phyloP scores from a whole-genome alignment of 2,113 vertebrate species.

The Procapra przewalskii region DNA sequence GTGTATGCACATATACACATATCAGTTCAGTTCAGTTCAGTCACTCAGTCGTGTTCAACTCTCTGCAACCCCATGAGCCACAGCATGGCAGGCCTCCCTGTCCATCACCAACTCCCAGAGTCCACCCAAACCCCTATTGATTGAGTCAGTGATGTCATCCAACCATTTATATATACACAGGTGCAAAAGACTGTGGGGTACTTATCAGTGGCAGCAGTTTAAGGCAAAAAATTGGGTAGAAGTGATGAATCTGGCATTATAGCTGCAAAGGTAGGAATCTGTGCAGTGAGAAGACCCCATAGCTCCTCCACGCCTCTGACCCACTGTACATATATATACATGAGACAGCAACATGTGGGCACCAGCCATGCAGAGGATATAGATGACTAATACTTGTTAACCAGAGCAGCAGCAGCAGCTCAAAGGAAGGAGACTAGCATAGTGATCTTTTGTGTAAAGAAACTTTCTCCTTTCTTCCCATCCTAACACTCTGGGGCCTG shows the following conservation, averaged over 20 bases:
- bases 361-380: background rate
- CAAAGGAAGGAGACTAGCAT: background rate
- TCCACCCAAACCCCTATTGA: background rate
- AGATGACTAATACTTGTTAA: background rate
- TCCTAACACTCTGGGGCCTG: background rate
- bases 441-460: background rate
- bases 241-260: background rate
- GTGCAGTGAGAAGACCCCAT: background rate
- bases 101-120: background rate
- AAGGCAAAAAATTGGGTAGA: background rate
- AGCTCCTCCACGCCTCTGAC: background rate
- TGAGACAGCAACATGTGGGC: background rate
- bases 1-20: background rate
- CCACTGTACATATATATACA: background rate
- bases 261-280: background rate
- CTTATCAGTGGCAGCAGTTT: background rate
- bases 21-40: background rate
- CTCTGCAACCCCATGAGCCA: fast-evolving
- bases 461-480: background rate
- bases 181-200: background rate
- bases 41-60: background rate
- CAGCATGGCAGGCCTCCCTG: fast-evolving
- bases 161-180: background rate
- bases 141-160: background rate
- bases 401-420: background rate